These are phyloP conservation scores for Triplophysa bombifrons DNA, from an alignment of 2,797 vertebrate genomes.

Conservation along the genomic window DNA sequence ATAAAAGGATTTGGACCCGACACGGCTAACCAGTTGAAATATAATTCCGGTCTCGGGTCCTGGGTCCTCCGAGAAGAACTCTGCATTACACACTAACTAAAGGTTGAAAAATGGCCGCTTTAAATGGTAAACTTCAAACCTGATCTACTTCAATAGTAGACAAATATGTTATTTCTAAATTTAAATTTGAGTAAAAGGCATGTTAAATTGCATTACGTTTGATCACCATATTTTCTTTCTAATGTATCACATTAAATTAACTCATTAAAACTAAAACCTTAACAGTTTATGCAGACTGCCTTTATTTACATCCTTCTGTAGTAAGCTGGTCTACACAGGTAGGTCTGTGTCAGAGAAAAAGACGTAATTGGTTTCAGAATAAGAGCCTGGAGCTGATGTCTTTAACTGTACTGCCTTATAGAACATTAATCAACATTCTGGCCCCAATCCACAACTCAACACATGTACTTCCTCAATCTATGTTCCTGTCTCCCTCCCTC, in stretches of 20 bases:
- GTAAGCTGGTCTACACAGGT: neutral
- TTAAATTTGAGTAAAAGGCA: no score
- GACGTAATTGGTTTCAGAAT: conserved; percentile 56
- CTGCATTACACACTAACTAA: no score
- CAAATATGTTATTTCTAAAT: no score
- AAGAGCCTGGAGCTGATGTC: conserved; percentile 51
- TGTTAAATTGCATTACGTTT: no score
- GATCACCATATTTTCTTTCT: neutral
- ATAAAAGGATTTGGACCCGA: no score
- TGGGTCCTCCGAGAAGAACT: no score
- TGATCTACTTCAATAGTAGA: no score
- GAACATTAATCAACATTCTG: conserved; percentile 53
- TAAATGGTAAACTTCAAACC: no score
- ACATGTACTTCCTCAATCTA: neutral
- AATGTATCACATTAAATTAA: neutral
- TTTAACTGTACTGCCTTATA: conserved; percentile 49
- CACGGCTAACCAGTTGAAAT: no score
- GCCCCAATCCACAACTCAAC: conserved; percentile 33
- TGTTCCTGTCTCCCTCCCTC: conserved; percentile 37
- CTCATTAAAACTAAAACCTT: neutral
- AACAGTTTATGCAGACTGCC: neutral
- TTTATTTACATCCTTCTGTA: conserved; percentile 14
- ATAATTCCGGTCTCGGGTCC: no score
- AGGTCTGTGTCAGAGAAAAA: conserved; percentile 37
- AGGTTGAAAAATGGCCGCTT: no score